phyloP scores from a whole-genome alignment of 2,113 vertebrate species.

The Bungarus multicinctus region DNA sequence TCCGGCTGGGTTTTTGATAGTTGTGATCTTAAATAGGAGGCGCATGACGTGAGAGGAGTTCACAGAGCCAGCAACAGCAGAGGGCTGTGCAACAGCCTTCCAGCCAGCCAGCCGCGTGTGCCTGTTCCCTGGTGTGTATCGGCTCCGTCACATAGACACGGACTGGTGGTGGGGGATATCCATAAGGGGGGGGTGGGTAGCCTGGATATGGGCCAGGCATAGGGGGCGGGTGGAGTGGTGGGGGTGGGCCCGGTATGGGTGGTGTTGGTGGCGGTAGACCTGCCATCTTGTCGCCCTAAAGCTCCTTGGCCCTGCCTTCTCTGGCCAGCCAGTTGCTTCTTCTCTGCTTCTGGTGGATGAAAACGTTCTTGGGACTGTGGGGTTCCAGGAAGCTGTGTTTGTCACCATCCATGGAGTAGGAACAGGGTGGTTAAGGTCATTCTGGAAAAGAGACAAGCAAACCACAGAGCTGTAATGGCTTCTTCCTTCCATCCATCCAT shows the following conservation, averaged over 20 bases:
- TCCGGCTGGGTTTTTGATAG: background rate
- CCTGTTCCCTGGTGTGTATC: accelerated
- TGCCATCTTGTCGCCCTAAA: background rate
- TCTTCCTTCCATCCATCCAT: too few relatives aligned
- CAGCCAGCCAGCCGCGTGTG: background rate
- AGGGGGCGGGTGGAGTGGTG: background rate
- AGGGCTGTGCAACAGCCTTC: background rate
- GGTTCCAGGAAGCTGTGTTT: background rate
- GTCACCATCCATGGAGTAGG: background rate
- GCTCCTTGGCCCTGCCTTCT: background rate
- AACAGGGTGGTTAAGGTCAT: background rate
- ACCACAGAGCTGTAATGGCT: background rate
- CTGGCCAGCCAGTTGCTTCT: background rate
- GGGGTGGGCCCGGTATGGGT: background rate
- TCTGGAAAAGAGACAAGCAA: background rate
- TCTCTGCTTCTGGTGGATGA: background rate
- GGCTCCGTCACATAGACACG: background rate
- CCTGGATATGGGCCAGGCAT: background rate
- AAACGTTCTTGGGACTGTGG: background rate
- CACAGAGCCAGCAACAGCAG: background rate
- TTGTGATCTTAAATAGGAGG: background rate
- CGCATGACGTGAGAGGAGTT: accelerated
- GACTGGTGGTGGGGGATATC: background rate
- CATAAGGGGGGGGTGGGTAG: background rate
- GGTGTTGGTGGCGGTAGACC: background rate